Conservation (phyloP, 2,888 invertebrate species). For the Lacanobia wlatinum region DNA sequence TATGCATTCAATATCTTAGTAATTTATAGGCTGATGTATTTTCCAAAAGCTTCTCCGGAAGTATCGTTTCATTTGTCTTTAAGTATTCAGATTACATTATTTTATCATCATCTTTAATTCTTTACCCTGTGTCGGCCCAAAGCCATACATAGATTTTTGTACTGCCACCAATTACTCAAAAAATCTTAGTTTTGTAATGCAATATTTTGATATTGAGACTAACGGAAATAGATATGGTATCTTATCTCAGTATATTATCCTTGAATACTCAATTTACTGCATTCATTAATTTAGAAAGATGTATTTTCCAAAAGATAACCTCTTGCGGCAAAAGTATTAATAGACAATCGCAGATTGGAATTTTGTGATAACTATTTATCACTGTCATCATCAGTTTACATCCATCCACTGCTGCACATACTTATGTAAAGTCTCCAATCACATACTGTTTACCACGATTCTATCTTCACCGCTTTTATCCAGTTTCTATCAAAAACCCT, state of each 20-base stretch:
- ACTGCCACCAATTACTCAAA: neutral
- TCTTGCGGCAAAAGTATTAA: neutral
- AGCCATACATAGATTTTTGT: too few relatives aligned
- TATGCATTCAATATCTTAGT: too few relatives aligned
- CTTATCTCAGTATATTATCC: constrained; percentile 3
- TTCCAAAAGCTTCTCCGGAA: too few relatives aligned
- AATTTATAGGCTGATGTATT: too few relatives aligned
- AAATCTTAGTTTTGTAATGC: neutral
- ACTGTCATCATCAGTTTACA: neutral
- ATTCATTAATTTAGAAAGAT: neutral
- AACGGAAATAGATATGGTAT: neutral
- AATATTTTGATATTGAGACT: neutral
- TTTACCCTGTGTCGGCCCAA: too few relatives aligned
- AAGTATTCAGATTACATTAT: too few relatives aligned
- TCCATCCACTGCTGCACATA: neutral
- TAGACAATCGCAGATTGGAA: neutral
- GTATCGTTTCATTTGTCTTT: too few relatives aligned
- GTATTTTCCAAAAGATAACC: neutral
- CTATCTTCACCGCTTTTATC: too few relatives aligned
- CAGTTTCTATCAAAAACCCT: too few relatives aligned
- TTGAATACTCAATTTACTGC: neutral
- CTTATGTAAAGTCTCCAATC: too few relatives aligned
- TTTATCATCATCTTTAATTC: too few relatives aligned
- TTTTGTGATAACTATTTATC: neutral
- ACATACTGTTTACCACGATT: too few relatives aligned